phyloP scores from a whole-genome alignment of 1,140 invertebrate species.

The Tribolium castaneum region DNA sequence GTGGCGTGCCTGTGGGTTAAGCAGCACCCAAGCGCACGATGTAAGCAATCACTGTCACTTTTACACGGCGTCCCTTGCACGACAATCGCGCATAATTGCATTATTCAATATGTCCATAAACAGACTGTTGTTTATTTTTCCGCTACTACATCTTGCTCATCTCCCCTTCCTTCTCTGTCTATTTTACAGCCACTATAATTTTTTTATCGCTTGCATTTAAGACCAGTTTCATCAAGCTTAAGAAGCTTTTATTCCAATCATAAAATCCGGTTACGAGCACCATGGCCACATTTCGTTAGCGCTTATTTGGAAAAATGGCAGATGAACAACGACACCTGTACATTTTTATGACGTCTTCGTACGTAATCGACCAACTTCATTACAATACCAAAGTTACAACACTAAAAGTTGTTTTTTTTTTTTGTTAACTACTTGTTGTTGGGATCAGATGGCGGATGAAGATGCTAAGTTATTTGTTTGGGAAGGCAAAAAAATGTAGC shows the following conservation, averaged over 20 bases:
- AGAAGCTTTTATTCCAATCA: slow-evolving; percentile 11
- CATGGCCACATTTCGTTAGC: slow-evolving; percentile 1
- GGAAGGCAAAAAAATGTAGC: slow-evolving; percentile 16
- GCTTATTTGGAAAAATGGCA: slow-evolving; percentile 6
- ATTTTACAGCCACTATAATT: slow-evolving; percentile 8
- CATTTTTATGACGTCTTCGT: slow-evolving; percentile 4
- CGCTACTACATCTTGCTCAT: not conserved
- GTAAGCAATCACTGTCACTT: slow-evolving; percentile 20
- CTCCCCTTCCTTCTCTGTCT: not conserved
- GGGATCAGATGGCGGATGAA: slow-evolving; percentile 17
- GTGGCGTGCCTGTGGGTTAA: not conserved
- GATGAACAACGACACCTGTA: not conserved
- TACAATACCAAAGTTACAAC: not conserved
- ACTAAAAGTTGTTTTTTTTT: not conserved
- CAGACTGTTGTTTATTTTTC: not conserved
- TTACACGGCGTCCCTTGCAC: slow-evolving; percentile 5
- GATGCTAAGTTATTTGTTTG: slow-evolving; percentile 2
- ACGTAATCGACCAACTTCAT: slow-evolving; percentile 1
- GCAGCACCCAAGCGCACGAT: not conserved
- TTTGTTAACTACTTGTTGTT: not conserved
- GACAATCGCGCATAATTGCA: slow-evolving; percentile 31
- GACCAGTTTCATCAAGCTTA: slow-evolving; percentile 31
- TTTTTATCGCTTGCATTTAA: slow-evolving; percentile 33
- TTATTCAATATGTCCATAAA: not conserved
- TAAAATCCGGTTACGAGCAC: slow-evolving; percentile 23